These are phyloP conservation scores for Caerostris darwini DNA, from an alignment of 1,140 invertebrate genomes.

Conservation along the genomic window DNA sequence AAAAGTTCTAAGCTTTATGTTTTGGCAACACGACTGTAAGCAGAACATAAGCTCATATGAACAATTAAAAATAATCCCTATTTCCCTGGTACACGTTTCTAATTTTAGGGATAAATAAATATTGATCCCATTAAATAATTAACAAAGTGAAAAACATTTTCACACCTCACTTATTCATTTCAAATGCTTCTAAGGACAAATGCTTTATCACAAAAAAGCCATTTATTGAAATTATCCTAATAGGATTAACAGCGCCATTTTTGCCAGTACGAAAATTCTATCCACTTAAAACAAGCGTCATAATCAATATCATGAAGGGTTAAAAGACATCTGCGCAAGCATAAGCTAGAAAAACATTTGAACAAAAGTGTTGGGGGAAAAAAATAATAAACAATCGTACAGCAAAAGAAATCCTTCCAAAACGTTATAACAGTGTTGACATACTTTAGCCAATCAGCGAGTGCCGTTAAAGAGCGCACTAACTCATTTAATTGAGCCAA, in stretches of 20 bases:
- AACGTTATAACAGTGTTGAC: slow-evolving; percentile 8
- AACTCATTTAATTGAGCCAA: slow-evolving; percentile 36
- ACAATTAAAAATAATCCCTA: not conserved
- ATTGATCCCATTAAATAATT: not conserved
- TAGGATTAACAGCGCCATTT: slow-evolving; percentile 10
- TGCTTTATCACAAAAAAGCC: not conserved
- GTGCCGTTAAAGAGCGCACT: slow-evolving; percentile 26
- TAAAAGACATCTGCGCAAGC: slow-evolving; percentile 12
- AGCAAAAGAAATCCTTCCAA: slow-evolving; percentile 5
- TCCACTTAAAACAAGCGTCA: not conserved
- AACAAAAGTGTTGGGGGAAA: not conserved
- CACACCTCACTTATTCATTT: not conserved
- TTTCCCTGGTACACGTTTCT: not conserved
- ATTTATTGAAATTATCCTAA: slow-evolving; percentile 14
- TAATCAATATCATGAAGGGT: slow-evolving; percentile 16
- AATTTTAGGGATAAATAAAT: not conserved
- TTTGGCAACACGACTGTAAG: too few species aligned
- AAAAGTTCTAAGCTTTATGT: too few species aligned
- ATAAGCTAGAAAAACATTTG: not conserved
- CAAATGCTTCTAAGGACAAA: not conserved
- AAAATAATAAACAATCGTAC: not conserved
- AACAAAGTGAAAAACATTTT: not conserved
- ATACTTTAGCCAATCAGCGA: slow-evolving; percentile 12
- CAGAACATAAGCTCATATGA: too few species aligned
- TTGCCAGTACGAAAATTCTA: not conserved